Conservation (phyloP, 2,888 invertebrate species). For the Heliconius charithonia region DNA sequence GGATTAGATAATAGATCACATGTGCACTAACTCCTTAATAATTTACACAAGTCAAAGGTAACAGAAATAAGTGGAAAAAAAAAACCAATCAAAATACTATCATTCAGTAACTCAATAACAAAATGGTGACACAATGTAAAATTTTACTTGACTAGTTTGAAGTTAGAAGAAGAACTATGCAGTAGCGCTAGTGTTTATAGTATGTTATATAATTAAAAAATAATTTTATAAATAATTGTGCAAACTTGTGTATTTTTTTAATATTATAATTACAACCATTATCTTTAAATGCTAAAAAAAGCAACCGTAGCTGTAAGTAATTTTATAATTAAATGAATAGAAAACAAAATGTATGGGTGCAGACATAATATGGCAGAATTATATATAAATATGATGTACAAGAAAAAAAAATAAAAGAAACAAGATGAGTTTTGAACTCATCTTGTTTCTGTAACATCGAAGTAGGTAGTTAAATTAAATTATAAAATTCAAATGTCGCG, state of each 20-base stretch:
- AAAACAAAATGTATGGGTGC: background rate
- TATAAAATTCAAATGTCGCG: too few species aligned
- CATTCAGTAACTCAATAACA: background rate
- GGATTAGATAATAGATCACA: conserved; percentile 10
- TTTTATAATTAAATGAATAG: background rate
- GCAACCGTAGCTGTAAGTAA: conserved; percentile 3
- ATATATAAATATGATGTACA: background rate
- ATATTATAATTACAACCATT: conserved; percentile 22
- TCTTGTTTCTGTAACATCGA: too few species aligned
- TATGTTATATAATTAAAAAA: conserved; percentile 15
- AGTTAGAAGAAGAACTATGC: conserved; percentile 3
- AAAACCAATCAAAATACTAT: background rate
- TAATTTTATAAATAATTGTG: conserved; percentile 16
- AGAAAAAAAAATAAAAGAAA: background rate
- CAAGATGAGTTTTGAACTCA: too few species aligned
- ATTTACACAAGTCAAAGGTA: conserved; percentile 12
- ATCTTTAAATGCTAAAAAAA: conserved; percentile 8
- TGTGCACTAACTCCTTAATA: conserved; percentile 3
- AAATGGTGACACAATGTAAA: conserved; percentile 2
- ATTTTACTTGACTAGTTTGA: conserved; percentile 19
- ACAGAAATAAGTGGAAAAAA: conserved; percentile 14
- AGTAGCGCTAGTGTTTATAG: background rate
- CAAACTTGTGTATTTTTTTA: conserved; percentile 12
- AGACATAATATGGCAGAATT: background rate
- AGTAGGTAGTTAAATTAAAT: background rate